Percentiles rank a stretch among this genome's conserved stretches.
phyloP scores from a whole-genome alignment of 1,140 invertebrate genomes.

The Philopotamus ludificatus region DNA sequence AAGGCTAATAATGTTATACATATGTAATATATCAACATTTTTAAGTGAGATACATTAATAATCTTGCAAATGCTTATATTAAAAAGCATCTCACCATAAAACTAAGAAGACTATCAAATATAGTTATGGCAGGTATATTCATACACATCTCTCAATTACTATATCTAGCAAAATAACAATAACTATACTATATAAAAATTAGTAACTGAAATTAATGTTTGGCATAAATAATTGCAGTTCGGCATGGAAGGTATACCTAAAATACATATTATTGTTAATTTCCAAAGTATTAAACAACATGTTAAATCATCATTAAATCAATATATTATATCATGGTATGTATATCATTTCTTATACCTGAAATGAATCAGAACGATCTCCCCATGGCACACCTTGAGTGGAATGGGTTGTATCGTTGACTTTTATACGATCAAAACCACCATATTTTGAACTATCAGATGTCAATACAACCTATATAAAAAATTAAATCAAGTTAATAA shows the following conservation, averaged over 20 bases:
- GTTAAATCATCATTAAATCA: neutral
- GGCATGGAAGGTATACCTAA: constrained; percentile 68
- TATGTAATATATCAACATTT: too few relatives aligned
- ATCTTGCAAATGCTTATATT: neutral
- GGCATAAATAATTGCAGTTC: constrained; percentile 66
- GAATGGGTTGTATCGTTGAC: constrained; percentile 46
- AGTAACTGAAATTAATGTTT: constrained; percentile 37
- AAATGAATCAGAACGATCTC: constrained; percentile 51
- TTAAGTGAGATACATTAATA: neutral
- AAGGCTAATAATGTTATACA: too few relatives aligned
- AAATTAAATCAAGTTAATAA: neutral
- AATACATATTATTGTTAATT: constrained; percentile 70
- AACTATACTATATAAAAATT: neutral
- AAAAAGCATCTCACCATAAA: neutral
- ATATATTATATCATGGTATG: constrained; percentile 8
- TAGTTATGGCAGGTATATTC: neutral
- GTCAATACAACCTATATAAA: constrained; percentile 66
- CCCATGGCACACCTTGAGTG: constrained; percentile 50
- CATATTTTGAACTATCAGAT: constrained; percentile 77
- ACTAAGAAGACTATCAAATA: neutral
- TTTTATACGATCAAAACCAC: constrained; percentile 77
- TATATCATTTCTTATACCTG: constrained; percentile 45
- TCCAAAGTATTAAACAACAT: constrained; percentile 13
- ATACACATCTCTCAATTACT: neutral
- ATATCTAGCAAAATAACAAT: neutral